These are phyloP conservation scores for Chrysocyon brachyurus DNA, from an alignment of 2,797 vertebrate genomes.

Conservation along the genomic window DNA sequence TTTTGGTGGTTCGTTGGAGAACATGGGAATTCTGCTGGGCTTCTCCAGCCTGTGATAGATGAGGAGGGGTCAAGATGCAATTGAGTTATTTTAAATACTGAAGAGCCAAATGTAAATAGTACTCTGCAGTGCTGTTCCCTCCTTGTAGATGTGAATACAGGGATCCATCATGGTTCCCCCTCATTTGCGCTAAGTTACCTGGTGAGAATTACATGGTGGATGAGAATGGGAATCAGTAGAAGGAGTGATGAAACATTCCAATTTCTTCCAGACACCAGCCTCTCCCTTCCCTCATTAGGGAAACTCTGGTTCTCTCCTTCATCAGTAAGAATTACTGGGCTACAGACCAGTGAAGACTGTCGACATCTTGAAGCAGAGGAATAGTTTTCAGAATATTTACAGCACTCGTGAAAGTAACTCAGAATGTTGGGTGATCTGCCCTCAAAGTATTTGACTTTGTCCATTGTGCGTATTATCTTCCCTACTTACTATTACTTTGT, in stretches of 20 bases:
- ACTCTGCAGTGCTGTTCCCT: not conserved
- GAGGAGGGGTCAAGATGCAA: conserved; percentile 35
- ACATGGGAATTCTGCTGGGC: conserved; percentile 55
- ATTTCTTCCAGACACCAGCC: not conserved
- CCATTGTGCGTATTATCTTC: not conserved
- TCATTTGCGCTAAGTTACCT: not conserved
- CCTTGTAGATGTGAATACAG: not conserved
- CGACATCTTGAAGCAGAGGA: not conserved
- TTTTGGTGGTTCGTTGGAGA: conserved; percentile 56
- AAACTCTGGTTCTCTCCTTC: not conserved
- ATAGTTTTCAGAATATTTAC: not conserved
- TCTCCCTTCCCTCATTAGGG: not conserved
- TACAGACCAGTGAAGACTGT: not conserved
- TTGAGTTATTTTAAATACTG: conserved; percentile 32
- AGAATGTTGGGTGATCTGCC: not conserved
- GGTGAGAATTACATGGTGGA: not conserved
- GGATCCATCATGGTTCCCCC: not conserved
- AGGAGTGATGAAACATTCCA: not conserved
- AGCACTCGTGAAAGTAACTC: not conserved
- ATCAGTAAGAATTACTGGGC: not conserved
- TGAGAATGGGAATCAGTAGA: not conserved
- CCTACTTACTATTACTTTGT: conserved; percentile 19
- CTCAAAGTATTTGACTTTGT: not conserved
- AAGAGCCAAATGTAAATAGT: not conserved
- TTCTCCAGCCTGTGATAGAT: not conserved